Percentiles rank a stretch among this genome's conserved stretches.
Conservation (phyloP, 2,888 invertebrate genomes). For the Sinelater perroti region DNA sequence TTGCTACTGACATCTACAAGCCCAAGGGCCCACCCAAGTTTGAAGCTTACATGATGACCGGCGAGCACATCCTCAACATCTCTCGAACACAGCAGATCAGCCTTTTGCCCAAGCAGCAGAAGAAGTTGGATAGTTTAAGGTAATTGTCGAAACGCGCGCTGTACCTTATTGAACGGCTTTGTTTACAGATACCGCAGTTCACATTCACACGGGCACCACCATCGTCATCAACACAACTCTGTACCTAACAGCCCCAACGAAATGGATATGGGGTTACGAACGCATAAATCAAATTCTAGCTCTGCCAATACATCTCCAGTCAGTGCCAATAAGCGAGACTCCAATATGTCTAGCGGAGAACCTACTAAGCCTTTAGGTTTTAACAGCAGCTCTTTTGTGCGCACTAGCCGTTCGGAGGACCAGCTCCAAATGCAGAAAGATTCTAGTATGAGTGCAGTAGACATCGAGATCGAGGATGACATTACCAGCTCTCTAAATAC, state of each 20-base stretch:
- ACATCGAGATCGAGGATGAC: constrained; percentile 92
- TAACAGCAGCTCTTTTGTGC: constrained; percentile 66
- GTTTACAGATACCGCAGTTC: constrained; percentile 65
- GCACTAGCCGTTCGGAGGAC: constrained; percentile 92
- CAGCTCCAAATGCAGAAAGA: constrained; percentile 86
- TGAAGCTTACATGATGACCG: constrained; percentile 98
- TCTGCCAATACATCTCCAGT: constrained; percentile 66
- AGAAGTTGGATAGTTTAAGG: constrained; percentile 62
- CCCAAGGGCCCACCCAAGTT: constrained; percentile 66
- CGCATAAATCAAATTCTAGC: constrained; percentile 58
- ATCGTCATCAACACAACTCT: constrained; percentile 65
- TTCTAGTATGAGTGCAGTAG: constrained; percentile 82
- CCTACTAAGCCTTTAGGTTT: constrained; percentile 41
- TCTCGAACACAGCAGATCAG: constrained; percentile 78
- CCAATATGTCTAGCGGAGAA: constrained; percentile 42
- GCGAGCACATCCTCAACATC: constrained; percentile 93
- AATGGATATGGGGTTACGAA: constrained; percentile 66
- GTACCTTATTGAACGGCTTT: neutral
- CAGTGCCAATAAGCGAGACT: constrained; percentile 64
- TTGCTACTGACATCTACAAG: constrained; percentile 55
- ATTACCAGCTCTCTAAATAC: constrained; percentile 93
- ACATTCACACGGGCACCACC: constrained; percentile 58
- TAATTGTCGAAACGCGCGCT: neutral
- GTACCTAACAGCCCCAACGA: constrained; percentile 77
- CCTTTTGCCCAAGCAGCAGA: constrained; percentile 68